A percentile compares a stretch with the other conserved stretches of the same genome.
Conservation (phyloP, 2,797 vertebrate species). For the Anniella stebbinsi region DNA sequence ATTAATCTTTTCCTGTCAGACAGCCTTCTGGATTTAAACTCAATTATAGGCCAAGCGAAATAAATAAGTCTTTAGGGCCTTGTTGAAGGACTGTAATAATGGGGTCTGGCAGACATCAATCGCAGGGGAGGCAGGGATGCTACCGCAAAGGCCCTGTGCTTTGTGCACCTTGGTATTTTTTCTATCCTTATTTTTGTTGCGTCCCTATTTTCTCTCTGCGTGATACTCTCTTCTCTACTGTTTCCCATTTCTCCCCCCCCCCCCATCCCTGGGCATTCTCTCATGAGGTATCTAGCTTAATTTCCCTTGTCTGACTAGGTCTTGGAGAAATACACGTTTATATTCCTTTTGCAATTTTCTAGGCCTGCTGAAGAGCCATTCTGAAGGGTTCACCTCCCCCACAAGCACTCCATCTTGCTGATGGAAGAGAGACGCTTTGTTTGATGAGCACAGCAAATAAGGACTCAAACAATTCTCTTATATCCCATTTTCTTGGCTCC, state of each 20-base stretch:
- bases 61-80: too few species aligned
- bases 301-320: not conserved
- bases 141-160: too few species aligned
- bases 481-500: constrained; percentile 30
- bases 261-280: not conserved
- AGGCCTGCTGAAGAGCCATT: constrained; percentile 3
- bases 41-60: too few species aligned
- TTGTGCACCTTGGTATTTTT: not conserved
- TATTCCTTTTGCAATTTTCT: constrained; percentile 22
- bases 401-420: constrained; percentile 15
- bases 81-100: too few species aligned
- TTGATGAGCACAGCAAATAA: constrained; percentile 11
- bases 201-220: not conserved
- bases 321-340: constrained; percentile 29
- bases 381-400: not conserved
- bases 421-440: constrained; percentile 13
- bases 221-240: not conserved
- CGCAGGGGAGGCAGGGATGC: too few species aligned
- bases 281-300: not conserved
- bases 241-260: not conserved
- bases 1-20: too few species aligned
- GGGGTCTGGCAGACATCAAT: too few species aligned
- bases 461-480: constrained; percentile 13
- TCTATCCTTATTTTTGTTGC: not conserved
- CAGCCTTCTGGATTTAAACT: not conserved